phyloP scores from a whole-genome alignment of 2,113 vertebrate genomes.

The Progne subis region DNA sequence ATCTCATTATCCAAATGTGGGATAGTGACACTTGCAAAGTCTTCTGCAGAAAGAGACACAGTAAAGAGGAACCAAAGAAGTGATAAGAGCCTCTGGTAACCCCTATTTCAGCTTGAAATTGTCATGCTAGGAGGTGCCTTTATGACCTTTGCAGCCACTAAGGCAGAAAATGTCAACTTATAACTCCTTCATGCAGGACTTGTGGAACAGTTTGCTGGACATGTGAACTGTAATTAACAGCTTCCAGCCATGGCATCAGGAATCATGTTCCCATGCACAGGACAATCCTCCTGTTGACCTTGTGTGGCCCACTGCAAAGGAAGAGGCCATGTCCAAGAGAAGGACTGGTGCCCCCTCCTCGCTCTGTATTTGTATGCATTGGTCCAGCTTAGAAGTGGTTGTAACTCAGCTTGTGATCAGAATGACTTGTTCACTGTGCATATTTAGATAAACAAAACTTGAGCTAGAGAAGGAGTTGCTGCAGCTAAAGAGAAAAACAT shows the following conservation, averaged over 20 bases:
- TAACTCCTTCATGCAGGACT: background rate
- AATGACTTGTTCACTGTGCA: background rate
- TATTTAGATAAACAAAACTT: background rate
- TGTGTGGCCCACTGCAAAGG: background rate
- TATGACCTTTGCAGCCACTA: background rate
- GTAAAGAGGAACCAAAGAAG: background rate
- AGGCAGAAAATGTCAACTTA: background rate
- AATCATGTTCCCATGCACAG: background rate
- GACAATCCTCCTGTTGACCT: background rate
- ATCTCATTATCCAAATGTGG: background rate
- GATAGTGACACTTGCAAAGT: background rate
- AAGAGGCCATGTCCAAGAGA: background rate
- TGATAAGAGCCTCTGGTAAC: background rate
- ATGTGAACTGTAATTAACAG: background rate
- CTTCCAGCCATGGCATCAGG: background rate
- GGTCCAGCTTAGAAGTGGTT: background rate
- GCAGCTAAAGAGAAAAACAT: background rate
- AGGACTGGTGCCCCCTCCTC: background rate
- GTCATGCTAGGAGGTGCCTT: background rate
- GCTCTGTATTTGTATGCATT: background rate
- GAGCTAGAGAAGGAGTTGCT: background rate
- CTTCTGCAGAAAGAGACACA: background rate
- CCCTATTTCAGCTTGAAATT: background rate
- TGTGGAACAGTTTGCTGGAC: background rate
- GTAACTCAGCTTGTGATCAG: background rate